phyloP scores from a whole-genome alignment of 2,888 invertebrate genomes.

The Cheilosia vulpina region DNA sequence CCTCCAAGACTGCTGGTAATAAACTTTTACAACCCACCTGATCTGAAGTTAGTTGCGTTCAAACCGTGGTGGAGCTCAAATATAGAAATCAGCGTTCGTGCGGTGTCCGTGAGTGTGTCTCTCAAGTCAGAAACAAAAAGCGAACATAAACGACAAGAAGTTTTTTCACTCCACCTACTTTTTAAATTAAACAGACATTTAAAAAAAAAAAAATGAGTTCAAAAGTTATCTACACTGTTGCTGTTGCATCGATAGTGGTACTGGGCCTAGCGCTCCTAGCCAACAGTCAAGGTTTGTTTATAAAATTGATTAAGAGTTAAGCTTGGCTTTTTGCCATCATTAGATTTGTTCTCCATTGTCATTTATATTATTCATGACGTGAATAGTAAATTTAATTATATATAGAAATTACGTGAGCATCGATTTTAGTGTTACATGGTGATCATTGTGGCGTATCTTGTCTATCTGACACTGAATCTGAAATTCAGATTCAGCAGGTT shows the following conservation, averaged over 20 bases:
- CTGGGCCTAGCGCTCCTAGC: constrained; percentile 44
- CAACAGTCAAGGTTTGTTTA: constrained; percentile 64
- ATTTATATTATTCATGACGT: constrained; percentile 28
- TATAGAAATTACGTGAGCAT: constrained; percentile 66
- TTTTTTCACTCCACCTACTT: not conserved
- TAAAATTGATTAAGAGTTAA: constrained; percentile 2
- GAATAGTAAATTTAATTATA: constrained; percentile 45
- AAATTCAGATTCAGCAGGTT: constrained; percentile 1
- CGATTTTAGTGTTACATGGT: not conserved
- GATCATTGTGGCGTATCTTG: constrained; percentile 5
- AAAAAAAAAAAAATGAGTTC: constrained; percentile 46
- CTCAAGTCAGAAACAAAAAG: constrained; percentile 4
- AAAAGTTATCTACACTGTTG: constrained; percentile 58
- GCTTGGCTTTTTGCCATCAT: constrained; percentile 3
- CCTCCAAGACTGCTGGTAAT: constrained; percentile 25
- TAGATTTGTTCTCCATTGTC: constrained; percentile 28
- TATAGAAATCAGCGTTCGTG: constrained; percentile 2
- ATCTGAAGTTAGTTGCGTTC: constrained; percentile 61
- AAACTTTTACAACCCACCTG: constrained; percentile 56
- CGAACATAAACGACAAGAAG: not conserved
- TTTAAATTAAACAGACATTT: not conserved
- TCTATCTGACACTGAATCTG: not conserved
- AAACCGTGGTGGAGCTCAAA: constrained; percentile 58
- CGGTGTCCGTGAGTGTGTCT: constrained; percentile 37
- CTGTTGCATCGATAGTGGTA: constrained; percentile 53